Evolutionary conservation across 2,113 vertebrate genomes (phyloP), one percentile per base, ranked within the genome.

Genomic region (Tupaia chinensis): DNA sequence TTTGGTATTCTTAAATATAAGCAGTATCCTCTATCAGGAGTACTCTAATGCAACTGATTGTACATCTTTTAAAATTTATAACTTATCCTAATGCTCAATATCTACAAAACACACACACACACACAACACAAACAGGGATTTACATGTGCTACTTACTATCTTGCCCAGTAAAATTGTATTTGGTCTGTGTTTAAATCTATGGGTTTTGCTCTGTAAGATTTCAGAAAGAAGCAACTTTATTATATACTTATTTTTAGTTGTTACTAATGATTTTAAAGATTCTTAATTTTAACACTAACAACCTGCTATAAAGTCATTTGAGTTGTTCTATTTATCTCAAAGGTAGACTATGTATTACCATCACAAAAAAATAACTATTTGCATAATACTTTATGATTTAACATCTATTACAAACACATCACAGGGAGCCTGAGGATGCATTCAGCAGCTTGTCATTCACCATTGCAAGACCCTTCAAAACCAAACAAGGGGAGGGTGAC

Each of bases 361-460:
- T 97, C 86, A 98, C 97, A 98, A 98, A 97, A 93, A 97, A 98
- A 97, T 95, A 91, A 97, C 87, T 96, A 97, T 98, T 97, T 97
- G 97, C 97, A 98, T 98, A 97, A 97, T 95, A 98, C 95, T 98
- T 98, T 97, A 98, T 98, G 97, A 98, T 97, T 97, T 97, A 97
- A 96, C 96, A 96, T 97, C 95, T 98, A 97, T 92, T 94, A 97
- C 94, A 97, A 97, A 96, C 96, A 98, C 97, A 98, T 98, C 97
- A 96, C 97, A 97, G 97, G 97, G 97, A 97, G 97, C 63, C 97
- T 87, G 63, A 95, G 72, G 95, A 93, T 54, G 76, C 89, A 97
- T 98, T 98, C 97, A 98, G 91, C n/a, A 81, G 97, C 97, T 81
- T 98, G 97, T 97, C 97, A 98, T 95, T 98, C 97, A 98, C 94